Evolutionary conservation across 2,797 vertebrate species (phyloP), one percentile per base, ranked within the genome.

Genomic region (Liasis olivaceus): DNA sequence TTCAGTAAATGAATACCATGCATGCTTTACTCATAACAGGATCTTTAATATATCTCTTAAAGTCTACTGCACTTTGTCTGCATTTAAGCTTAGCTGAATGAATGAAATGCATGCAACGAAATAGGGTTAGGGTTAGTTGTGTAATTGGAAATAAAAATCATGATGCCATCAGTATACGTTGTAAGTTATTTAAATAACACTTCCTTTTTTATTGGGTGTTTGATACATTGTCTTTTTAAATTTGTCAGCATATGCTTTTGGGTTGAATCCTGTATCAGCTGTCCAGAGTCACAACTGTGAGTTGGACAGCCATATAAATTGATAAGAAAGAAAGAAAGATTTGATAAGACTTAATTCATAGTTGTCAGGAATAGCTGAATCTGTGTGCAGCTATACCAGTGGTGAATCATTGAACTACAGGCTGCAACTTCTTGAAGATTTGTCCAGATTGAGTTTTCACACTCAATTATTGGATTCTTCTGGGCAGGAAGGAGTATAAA

Each of bases 121-220:
- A 85, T 31, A 5, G 9, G 4, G 31, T 56, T 69, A 13, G 17
- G 20, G 5, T 51, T 64, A 11, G 11, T 54, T 31, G 0, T 63
- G 5, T 31, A 62, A 64, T 84, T 77, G 28, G 42, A 84, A 62
- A 24, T 91, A 54, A 56, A 86, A 24, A 20, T 85, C 24, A 54
- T 66, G 62, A 36, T 58, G 9, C 4, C 7, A 66, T 86, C 47
- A 63, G 51, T 31, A 42, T 86, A 26, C 9, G 17, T 84, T 36
- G 17, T 11, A 8, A 28, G 58, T 96, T 95, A 92, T 93, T 92
- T 91, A 94, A 66, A 91, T 94, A 60, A 91, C 90, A 93, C 91
- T 91, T 87, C 90, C 90, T 94, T 95, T 92, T 86, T 91, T 95
- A 59, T 92, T 94, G 60, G 0, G 2, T 56, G 93, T 89, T 36